A percentile compares a stretch with the other conserved stretches of the same genome.
Evolutionary conservation across 2,797 vertebrate species (phyloP).

Genomic region (Eremophila alpestris): DNA sequence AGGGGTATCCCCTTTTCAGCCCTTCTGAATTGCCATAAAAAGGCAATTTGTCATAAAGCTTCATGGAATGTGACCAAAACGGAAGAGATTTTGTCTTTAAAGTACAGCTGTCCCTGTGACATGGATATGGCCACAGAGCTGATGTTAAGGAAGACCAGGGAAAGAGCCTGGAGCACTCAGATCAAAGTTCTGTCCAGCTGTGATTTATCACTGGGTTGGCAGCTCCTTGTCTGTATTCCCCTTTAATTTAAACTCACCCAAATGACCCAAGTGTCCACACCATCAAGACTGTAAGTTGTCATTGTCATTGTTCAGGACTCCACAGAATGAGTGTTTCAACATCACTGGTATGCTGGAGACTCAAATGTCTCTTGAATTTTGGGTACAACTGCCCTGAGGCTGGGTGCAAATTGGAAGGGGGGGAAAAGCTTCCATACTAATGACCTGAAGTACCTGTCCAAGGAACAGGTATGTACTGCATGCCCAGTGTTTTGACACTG

Average conservation of each 20-base stretch:
- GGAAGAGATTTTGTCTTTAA: background rate
- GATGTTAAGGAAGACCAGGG: background rate
- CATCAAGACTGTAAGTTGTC: background rate
- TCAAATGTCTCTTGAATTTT: background rate
- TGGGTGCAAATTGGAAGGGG: background rate
- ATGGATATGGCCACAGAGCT: background rate
- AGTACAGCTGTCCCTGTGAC: background rate
- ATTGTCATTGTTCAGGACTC: background rate
- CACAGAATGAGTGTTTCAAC: background rate
- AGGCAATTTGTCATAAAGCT: background rate
- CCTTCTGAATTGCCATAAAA: background rate
- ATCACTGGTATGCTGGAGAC: background rate
- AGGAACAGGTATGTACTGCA: background rate
- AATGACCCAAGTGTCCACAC: background rate
- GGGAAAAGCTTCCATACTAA: background rate
- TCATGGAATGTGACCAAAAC: background rate
- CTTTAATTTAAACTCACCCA: slow-evolving; percentile 14
- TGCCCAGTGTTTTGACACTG: background rate
- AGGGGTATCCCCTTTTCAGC: background rate
- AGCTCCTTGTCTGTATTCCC: background rate
- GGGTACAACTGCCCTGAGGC: background rate
- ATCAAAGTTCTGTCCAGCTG: slow-evolving; percentile 18
- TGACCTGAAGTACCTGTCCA: slow-evolving; percentile 7
- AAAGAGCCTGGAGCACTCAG: background rate
- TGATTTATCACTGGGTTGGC: slow-evolving; percentile 13